Base-by-base conservation (phyloP, 1,140 invertebrate species). In the Latrodectus geometricus region DNA sequence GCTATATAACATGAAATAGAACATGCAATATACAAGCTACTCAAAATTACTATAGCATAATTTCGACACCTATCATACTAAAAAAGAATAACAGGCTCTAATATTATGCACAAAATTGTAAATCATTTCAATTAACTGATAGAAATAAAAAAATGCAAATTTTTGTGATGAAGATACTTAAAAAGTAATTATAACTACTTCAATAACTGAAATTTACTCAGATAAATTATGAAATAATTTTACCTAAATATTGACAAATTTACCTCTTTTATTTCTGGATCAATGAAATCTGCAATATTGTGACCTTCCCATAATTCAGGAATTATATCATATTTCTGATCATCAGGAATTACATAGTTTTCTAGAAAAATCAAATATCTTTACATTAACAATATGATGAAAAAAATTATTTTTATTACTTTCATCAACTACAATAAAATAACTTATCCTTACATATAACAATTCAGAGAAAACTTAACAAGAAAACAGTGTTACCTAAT, bases 241-340 rank as follows among this genome's bases (percentile, higher is more conserved):
- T 35, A 35, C 5, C 5, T 35, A 35, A 35, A 35, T 35, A 5
- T 35, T 35, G 35, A 35, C 5, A 35, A 35, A 35, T 35, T 35
- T 89, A 96, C 95, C 91, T 96, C 93, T 90, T 98, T 95, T 89
- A 99, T 98, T 9, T 99, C 97, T 0, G 95, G 95, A 93, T 99
- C 98, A 90, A 99, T 96, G 90, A 98, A 99, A 92, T 99, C 98
- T 12, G 97, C 97, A 89, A 99, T 94, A 92, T 99, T 99, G 90
- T 98, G 96, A 54, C 98, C 98, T 90, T 99, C 95, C 97, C 96
- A 98, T 88, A 99, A 95, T 93, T 99, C 98, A 0, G 98, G 98
- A 88, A 99, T 97, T 8, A 95, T 92, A 92, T 99, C 98, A 91
- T 97, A 97, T 74, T 97, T 97, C 87, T 99, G 96, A 74, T 93